A percentile compares a stretch with the other conserved stretches of the same genome.
These are phyloP conservation scores for Kryphioiulus occultus DNA, from an alignment of 2,888 invertebrate genomes.

Conservation along the genomic window DNA sequence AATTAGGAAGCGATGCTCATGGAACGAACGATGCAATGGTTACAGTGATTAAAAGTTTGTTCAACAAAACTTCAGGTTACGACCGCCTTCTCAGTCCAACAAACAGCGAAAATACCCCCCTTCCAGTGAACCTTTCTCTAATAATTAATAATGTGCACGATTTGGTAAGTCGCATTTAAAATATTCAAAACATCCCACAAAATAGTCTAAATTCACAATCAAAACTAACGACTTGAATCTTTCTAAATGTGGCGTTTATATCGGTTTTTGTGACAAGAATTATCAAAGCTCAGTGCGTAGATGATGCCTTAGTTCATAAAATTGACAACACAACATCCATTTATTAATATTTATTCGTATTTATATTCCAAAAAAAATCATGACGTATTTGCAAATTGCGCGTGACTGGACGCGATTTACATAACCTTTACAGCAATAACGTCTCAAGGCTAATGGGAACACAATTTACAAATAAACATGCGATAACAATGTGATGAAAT, in stretches of 20 bases:
- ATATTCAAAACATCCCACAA: too few relatives aligned
- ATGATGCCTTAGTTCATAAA: too few relatives aligned
- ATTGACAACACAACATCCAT: too few relatives aligned
- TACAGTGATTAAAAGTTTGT: neutral
- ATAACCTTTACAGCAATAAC: neutral
- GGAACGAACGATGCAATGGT: neutral
- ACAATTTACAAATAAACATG: constrained; percentile 1
- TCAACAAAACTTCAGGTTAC: neutral
- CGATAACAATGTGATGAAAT: neutral
- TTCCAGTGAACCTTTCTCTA: neutral
- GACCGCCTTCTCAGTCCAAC: neutral
- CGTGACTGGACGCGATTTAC: neutral
- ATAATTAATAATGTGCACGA: neutral
- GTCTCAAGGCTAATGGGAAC: neutral
- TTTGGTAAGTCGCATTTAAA: neutral
- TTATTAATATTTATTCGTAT: too few relatives aligned
- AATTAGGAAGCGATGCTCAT: neutral
- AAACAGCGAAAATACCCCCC: neutral
- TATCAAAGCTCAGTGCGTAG: too few relatives aligned
- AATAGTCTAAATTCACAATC: too few relatives aligned
- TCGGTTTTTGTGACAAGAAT: too few relatives aligned
- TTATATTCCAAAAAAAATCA: too few relatives aligned
- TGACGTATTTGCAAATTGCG: neutral
- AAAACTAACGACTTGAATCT: too few relatives aligned
- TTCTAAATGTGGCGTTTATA: too few relatives aligned